A percentile compares a stretch with the other conserved stretches of the same genome.
Evolutionary conservation across 2,888 invertebrate species (phyloP).

Genomic region (Apamea anceps): DNA sequence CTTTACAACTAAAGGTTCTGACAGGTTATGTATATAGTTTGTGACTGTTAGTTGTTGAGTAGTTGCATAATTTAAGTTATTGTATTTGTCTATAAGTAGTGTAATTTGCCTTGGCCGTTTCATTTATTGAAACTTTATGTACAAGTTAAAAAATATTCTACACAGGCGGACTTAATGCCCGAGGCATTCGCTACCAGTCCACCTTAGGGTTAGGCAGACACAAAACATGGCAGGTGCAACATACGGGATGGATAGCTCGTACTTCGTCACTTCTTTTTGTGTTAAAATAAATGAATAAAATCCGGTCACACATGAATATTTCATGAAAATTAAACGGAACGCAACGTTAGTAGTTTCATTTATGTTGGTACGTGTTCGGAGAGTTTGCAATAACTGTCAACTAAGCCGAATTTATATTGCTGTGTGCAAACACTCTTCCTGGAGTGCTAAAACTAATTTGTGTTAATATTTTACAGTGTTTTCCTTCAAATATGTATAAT

Average conservation of each 20-base stretch:
- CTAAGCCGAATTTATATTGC: conserved; percentile 53
- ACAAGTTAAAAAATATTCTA: not conserved
- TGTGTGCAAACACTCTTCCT: conserved; percentile 44
- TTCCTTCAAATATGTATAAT: not conserved
- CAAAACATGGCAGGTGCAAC: too few species aligned
- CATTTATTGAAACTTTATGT: too few species aligned
- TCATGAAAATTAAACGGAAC: conserved; percentile 18
- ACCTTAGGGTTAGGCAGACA: too few species aligned
- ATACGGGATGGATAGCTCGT: too few species aligned
- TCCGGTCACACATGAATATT: conserved; percentile 28
- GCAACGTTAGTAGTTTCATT: conserved; percentile 27
- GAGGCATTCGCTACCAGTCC: too few species aligned
- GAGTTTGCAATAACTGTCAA: conserved; percentile 57
- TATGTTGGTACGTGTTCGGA: conserved; percentile 21
- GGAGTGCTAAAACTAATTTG: conserved; percentile 29
- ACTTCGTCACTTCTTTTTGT: not conserved
- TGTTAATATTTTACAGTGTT: conserved; percentile 17
- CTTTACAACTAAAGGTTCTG: not conserved
- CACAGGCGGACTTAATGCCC: too few species aligned
- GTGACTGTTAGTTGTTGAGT: not conserved
- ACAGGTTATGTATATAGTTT: not conserved
- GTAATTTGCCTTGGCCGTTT: not conserved
- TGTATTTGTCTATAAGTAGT: not conserved
- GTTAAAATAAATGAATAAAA: conserved; percentile 3
- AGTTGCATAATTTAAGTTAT: not conserved